phyloP scores from a whole-genome alignment of 92 coral and sea anemone species.

The Porites rus region DNA sequence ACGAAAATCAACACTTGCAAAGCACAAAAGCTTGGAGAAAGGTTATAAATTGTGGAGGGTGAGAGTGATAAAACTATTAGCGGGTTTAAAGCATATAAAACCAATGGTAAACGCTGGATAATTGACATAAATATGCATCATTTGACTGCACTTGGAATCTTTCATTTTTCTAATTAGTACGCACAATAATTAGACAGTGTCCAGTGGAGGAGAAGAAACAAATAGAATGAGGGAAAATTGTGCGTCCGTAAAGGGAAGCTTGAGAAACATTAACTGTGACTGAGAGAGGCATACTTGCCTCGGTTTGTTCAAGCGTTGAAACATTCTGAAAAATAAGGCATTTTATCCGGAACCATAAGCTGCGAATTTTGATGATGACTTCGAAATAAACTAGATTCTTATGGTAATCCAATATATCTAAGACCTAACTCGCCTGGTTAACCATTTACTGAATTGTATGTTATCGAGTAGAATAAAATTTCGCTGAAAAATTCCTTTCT shows the following conservation, averaged over 20 bases:
- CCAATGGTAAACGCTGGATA: conserved; percentile 24
- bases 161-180: not conserved
- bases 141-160: not conserved
- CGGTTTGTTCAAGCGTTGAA: not conserved
- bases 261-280: not conserved
- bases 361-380: not conserved
- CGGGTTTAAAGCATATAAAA: conserved; percentile 33
- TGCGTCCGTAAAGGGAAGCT: too few species aligned
- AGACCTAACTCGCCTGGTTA: too few species aligned
- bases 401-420: not conserved
- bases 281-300: not conserved
- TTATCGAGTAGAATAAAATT: too few species aligned
- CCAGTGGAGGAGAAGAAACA: not conserved
- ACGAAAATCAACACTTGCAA: conserved; percentile 47
- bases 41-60: conserved; percentile 25
- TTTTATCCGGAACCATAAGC: not conserved
- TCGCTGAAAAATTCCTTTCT: too few species aligned
- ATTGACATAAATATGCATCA: conserved; percentile 2
- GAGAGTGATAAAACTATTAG: conserved; percentile 33
- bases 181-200: not conserved
- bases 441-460: too few species aligned
- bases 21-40: conserved; percentile 16
- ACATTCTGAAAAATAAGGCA: not conserved
- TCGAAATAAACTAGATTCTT: not conserved
- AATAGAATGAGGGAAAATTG: not conserved